Conservation (phyloP, 2,888 invertebrate species). For the Abrostola tripartita region DNA sequence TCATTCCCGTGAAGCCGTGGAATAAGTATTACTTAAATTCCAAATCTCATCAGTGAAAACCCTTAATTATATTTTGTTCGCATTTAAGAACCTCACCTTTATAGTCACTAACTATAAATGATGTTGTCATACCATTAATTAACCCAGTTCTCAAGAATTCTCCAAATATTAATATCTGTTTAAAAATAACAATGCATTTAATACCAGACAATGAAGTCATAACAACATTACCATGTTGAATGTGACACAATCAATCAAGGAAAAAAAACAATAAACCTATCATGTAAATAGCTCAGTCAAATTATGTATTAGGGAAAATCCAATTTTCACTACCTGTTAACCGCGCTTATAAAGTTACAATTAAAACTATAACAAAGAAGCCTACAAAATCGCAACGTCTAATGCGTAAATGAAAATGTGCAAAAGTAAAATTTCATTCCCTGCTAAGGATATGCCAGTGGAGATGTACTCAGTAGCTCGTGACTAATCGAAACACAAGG, state of each 20-base stretch:
- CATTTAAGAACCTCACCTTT: too few species aligned
- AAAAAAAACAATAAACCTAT: slow-evolving; percentile 14
- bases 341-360: slow-evolving; percentile 10
- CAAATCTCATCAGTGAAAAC: too few species aligned
- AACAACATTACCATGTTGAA: slow-evolving; percentile 1
- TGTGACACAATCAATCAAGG: slow-evolving; percentile 9
- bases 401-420: background rate
- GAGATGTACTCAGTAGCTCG: slow-evolving; percentile 33
- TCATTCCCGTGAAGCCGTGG: too few species aligned
- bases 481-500: slow-evolving; percentile 55
- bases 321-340: slow-evolving; percentile 11
- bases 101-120: background rate
- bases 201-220: slow-evolving; percentile 8
- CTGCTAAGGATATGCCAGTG: slow-evolving; percentile 17
- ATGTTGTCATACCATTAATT: background rate
- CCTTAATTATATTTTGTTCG: background rate
- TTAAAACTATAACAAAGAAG: slow-evolving; percentile 10
- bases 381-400: slow-evolving; percentile 2
- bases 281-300: slow-evolving; percentile 1
- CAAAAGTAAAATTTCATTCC: slow-evolving; percentile 16
- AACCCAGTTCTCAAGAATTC: slow-evolving; percentile 7
- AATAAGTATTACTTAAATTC: too few species aligned
- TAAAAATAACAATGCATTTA: slow-evolving; percentile 2
- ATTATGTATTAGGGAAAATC: slow-evolving; percentile 19
- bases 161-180: slow-evolving; percentile 2